Evolutionary conservation across 2,888 invertebrate species (phyloP), one percentile per base, ranked within the genome.

Genomic region (Hesperia comma): DNA sequence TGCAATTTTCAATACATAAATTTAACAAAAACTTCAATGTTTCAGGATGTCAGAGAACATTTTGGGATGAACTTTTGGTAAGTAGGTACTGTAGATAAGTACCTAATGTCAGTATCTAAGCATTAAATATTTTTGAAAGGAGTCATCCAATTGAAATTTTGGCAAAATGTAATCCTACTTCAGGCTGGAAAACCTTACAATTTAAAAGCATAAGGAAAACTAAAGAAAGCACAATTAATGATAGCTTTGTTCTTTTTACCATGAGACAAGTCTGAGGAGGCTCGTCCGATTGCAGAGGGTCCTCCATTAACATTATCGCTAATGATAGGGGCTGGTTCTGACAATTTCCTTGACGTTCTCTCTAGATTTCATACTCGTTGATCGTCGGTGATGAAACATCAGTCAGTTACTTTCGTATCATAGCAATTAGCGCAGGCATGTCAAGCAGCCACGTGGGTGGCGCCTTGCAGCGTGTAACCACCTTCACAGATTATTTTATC

Each of bases 361-460:
- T 32, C 15, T 58, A 12, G 15, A 46, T 17, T 49, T 6, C 15
- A 21, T 12, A 14, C 53, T 66, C 51, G 60, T 60, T 60, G 4
- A 54, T 60, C 66, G 41, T 19, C 43, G 6, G 12, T 26, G 53
- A 49, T 61, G 46, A 46, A 67, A 55, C 61, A 46, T 2, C 19
- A 17, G 58, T 55, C 43, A 6, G 60, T 61, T 61, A 55, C 46
- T 55, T 66, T 55, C 46, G 54, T 61, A 54, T 54, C 66, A 66
- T 66, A 66, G 66, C 66, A 66, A 66, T 66, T 66, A 61, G 66
- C 60, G 53, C 46, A 17, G 41, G 60, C 60, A 33, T 61, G 43
- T 46, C 54, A 43, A 43, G 33, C 51, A 5, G 58, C 66, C 66
- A 66, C 60, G 66, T 66, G 66, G 66, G 66, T 66, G 66, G 66